Evolutionary conservation across 2,113 vertebrate genomes (phyloP).

Genomic region (Amblyopsis rosae): DNA sequence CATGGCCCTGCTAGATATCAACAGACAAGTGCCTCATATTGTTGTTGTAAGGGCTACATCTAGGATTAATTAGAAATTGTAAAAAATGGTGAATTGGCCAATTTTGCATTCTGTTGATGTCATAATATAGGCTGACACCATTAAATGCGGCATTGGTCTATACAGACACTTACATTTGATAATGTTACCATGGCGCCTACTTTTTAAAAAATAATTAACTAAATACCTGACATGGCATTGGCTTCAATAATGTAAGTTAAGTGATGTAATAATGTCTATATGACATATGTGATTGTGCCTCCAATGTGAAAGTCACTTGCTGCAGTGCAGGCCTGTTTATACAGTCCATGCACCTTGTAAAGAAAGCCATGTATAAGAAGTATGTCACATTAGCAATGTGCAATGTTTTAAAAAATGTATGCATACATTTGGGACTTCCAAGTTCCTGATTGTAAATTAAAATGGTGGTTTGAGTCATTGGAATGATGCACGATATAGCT

Average conservation of each 20-base stretch:
- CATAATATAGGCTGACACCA: slow-evolving; percentile 17
- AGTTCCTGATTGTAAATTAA: slow-evolving; percentile 18
- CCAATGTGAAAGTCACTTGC: slow-evolving; percentile 5
- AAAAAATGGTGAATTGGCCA: too few relatives aligned
- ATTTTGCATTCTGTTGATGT: too few relatives aligned
- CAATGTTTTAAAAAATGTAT: slow-evolving; percentile 27
- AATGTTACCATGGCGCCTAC: background rate
- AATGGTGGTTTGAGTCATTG: background rate
- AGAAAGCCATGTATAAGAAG: slow-evolving; percentile 16
- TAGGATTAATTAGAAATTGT: too few relatives aligned
- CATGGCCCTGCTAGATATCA: too few relatives aligned
- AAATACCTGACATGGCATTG: background rate
- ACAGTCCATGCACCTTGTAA: slow-evolving; percentile 34
- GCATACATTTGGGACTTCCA: slow-evolving; percentile 26
- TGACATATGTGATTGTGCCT: slow-evolving; percentile 32
- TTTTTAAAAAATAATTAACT: background rate
- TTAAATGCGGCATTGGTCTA: slow-evolving; percentile 11
- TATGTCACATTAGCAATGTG: slow-evolving; percentile 21
- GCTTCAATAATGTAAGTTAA: slow-evolving; percentile 35
- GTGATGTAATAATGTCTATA: slow-evolving; percentile 8
- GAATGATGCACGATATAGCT: background rate
- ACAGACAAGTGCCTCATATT: too few relatives aligned
- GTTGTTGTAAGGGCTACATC: too few relatives aligned
- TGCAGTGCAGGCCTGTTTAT: slow-evolving; percentile 16
- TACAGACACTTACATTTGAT: background rate